These are phyloP conservation scores for Euzetes globulus DNA, from an alignment of 2,888 invertebrate genomes.

Conservation along the genomic window DNA sequence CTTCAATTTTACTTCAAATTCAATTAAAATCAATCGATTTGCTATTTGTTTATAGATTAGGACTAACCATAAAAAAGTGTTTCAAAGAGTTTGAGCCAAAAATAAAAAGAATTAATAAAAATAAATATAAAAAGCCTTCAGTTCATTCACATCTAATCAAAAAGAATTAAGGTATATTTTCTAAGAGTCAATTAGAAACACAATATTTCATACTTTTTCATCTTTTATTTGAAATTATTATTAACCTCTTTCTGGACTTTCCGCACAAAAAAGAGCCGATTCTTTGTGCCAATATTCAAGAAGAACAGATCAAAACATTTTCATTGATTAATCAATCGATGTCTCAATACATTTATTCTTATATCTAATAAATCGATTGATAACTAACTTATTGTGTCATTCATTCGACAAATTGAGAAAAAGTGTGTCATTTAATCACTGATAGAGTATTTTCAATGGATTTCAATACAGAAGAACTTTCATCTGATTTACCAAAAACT, in stretches of 20 bases:
- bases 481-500: background rate
- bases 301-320: background rate
- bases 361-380: background rate
- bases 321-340: background rate
- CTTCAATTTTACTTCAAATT: too few species aligned
- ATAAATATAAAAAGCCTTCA: background rate
- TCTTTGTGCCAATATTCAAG: background rate
- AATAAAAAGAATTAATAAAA: background rate
- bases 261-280: background rate
- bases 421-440: slow-evolving; percentile 8
- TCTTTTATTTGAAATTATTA: background rate
- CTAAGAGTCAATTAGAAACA: background rate
- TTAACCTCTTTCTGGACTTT: background rate
- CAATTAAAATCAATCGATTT: too few species aligned
- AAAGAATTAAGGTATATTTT: background rate
- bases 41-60: too few species aligned
- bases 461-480: background rate
- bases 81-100: background rate
- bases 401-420: background rate
- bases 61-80: too few species aligned
- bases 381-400: background rate
- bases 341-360: background rate
- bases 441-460: background rate
- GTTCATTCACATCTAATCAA: background rate
- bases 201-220: background rate